Evolutionary conservation across 2,888 invertebrate species (phyloP).

Genomic region (Agrochola lota): DNA sequence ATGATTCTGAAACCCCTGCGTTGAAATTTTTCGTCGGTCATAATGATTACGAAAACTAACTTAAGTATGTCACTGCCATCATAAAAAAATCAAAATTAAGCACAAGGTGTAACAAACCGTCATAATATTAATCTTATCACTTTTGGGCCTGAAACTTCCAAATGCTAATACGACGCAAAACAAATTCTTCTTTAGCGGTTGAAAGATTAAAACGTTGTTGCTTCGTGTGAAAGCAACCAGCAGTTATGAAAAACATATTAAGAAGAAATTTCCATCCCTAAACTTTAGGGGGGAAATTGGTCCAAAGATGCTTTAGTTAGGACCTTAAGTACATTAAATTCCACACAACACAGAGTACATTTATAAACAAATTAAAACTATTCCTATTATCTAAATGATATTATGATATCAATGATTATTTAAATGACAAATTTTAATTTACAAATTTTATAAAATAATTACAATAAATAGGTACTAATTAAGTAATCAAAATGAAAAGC

Average conservation of each 20-base stretch:
- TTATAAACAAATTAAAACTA: too few species aligned
- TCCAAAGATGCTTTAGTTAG: too few species aligned
- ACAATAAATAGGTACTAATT: too few species aligned
- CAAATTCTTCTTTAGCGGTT: background rate
- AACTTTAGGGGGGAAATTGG: background rate
- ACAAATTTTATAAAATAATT: too few species aligned
- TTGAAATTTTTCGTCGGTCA: too few species aligned
- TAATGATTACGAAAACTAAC: constrained; percentile 24
- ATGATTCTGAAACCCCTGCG: too few species aligned
- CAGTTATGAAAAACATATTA: background rate
- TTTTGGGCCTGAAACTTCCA: background rate
- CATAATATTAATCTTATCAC: background rate
- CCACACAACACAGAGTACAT: too few species aligned
- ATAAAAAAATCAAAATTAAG: background rate
- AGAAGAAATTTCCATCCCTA: background rate
- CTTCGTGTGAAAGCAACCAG: background rate
- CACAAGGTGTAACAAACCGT: background rate
- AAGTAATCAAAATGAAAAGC: too few species aligned
- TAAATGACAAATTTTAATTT: too few species aligned
- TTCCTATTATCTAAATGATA: too few species aligned
- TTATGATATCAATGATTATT: too few species aligned
- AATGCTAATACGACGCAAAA: background rate
- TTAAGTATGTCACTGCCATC: constrained; percentile 29
- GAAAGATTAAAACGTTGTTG: background rate
- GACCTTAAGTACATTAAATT: too few species aligned